Base-by-base conservation (phyloP, 2,888 invertebrate genomes). In the Lithophane socia region DNA sequence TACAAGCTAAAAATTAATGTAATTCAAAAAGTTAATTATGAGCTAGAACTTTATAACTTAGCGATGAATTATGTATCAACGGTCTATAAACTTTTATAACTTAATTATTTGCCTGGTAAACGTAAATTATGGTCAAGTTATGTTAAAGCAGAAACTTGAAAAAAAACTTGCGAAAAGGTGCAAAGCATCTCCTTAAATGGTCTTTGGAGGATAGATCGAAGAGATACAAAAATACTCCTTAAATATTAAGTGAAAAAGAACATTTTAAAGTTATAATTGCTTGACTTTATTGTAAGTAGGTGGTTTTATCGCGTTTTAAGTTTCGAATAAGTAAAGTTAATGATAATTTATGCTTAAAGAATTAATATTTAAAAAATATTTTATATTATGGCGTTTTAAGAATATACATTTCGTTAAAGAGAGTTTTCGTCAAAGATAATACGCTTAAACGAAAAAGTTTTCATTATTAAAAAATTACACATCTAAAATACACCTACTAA, bases 91-190 rank as follows among this genome's bases (percentile, higher is more conserved):
- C 21, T 87, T 79, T 85, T 81, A 87, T 77, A 79, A 80, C 85
- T 86, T 87, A 85, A 87, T 87, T 86, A 87, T 83, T 85, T 83
- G 64, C 77, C 69, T 13, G 58, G 60, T 74, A 68, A 52, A 79
- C 67, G 64, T 75, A 72, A 79, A 63, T 77, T 75, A 76, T 75
- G 67, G 60, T 16, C 44, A 80, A 68, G 78, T 68, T 82, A 73
- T 79, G 66, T 73, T 75, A 56, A 85, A 78, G 70, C 70, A 58
- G 61, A 66, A 73, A 70, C 63, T 74, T 74, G 52, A 68, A 80
- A 75, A 75, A 47, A 58, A 79, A 37, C 54, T 49, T 58, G 68
- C n/a, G 73, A 61, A 82, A 85, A 82, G 79, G 74, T 79, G 82
- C 67, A 70, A 73, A 65, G 42, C 49, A n/a, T 16, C n/a, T 56